These are phyloP conservation scores for cattle (Bos taurus) DNA, from an alignment of 2,113 vertebrate genomes.

Conservation along the genomic window ARS-UCD2.0 NC_037331.1:96663001-96663500, in stretches of 20 bases:
- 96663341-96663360: background rate
- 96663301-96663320: background rate
- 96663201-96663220: background rate
- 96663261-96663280: background rate
- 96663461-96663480: background rate
- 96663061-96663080: background rate
- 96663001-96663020: background rate
- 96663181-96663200: background rate
- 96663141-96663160: background rate
- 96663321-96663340: background rate
- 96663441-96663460: background rate
- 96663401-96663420: background rate
- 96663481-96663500: constrained; percentile 34
- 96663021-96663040: background rate
- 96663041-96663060: background rate
- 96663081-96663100: background rate
- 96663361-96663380: constrained; percentile 13
- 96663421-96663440: background rate
- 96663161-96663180: background rate
- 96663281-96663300: background rate
- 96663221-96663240: background rate
- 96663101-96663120: background rate
- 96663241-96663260: background rate
- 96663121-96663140: background rate
- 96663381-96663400: background rate